Base-by-base conservation (phyloP, 2,797 vertebrate genomes). In the Sebastes kiyomatsui region DNA sequence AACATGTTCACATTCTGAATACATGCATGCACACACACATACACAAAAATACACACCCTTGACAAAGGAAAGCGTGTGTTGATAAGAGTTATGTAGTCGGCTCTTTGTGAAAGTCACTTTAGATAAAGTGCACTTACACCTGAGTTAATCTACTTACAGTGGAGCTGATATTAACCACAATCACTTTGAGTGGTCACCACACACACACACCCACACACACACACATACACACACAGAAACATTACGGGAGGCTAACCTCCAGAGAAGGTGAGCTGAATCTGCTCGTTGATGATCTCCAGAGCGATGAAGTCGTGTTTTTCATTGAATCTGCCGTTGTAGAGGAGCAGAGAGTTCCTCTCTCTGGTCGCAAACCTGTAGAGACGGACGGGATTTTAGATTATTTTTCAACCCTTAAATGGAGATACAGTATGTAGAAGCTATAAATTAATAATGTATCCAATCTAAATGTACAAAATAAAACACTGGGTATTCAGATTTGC, bases 271-370 rank as follows among this genome's bases (percentile, higher is more conserved):
- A 99, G 97, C 92, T 99, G 98, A 89, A 99, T 97, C 94, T 99
- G 98, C 86, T 98, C 98, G 1, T 96, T 95, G 16, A 99, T 96
- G 58, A 99, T 96, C 95, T 99, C 98, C 94, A 99, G 88, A 6
- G 98, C 98, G 28, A 99, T 96, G 90, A 99, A 99, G 94, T 99
- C 98, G 0, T 99, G 98, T 73, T 99, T 99, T 91, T 99, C 98
- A 0, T 99, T 99, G 94, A 99, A 99, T 75, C 98, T 95, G 60
- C 98, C 98, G 0, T 99, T 99, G 93, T 99, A 99, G 16, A 99
- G 97, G 2, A 99, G 96, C 69, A 99, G 94, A 23, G 97, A 97
- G 0, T 97, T 97, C 89, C 96, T 96, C 85, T 99, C 97, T 79
- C 94, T 95, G 7, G 98, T 99, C 18, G 98, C 97, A 83, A 99